A percentile compares a stretch with the other conserved stretches of the same genome.
phyloP scores from a whole-genome alignment of 2,113 vertebrate genomes.

The Peromyscus leucopus region DNA sequence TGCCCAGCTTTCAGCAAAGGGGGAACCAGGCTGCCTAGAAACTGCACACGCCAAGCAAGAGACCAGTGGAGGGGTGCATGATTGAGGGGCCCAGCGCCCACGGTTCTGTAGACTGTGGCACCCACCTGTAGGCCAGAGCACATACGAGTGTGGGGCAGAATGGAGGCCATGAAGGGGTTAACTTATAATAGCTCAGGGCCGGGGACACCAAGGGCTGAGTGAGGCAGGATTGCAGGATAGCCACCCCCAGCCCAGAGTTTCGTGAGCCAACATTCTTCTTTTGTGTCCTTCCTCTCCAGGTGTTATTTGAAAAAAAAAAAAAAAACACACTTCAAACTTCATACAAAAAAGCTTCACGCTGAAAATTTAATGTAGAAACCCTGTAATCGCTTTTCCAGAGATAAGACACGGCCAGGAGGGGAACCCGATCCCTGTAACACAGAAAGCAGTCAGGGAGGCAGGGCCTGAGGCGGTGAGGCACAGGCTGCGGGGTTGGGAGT shows the following conservation, averaged over 20 bases:
- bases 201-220: not conserved
- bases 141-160: too few relatives aligned
- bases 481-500: too few relatives aligned
- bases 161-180: not conserved
- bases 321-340: slow-evolving; percentile 40
- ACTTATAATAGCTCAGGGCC: not conserved
- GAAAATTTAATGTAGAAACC: slow-evolving; percentile 67
- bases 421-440: not conserved
- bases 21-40: not conserved
- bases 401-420: slow-evolving; percentile 65
- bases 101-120: too few relatives aligned
- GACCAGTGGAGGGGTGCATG: rapidly evolving
- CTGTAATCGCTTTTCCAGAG: slow-evolving; percentile 76
- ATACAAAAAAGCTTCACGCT: slow-evolving; percentile 56
- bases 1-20: not conserved
- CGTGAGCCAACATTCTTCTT: not conserved
- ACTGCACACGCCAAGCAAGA: not conserved
- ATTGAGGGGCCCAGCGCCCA: not conserved
- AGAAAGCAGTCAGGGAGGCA: not conserved
- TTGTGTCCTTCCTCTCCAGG: slow-evolving; percentile 56
- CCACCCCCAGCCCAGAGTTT: not conserved
- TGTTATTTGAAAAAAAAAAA: slow-evolving; percentile 32
- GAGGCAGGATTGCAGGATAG: not conserved
- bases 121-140: not conserved
- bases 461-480: not conserved